Evolutionary conservation across 92 coral and sea anemone species (phyloP), one percentile per base, ranked within the genome.

Genomic region (Heliopora coerulea): DNA sequence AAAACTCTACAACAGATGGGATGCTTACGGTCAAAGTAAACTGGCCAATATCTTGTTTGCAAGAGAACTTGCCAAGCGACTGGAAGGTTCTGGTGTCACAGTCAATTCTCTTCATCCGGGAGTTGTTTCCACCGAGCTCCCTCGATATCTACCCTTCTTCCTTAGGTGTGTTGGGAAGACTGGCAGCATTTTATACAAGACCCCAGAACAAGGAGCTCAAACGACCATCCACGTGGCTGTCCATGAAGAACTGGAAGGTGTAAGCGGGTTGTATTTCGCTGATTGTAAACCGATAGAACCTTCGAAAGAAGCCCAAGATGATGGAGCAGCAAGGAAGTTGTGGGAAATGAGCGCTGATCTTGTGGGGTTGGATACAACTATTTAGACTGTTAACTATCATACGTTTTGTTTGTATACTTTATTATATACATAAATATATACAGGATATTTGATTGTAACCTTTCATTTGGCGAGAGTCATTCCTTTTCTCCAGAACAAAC

Each of bases 221-320:
- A 91, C 97, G 0, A 73, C 77, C 3, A 74, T 88, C 49, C 74
- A 86, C 65, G 83, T 92, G 59, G 97, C 97, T 21, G 89, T 91
- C 49, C 68, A 89, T 0, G 89, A 91, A 56, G 89, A 88, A 17
- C 84, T 88, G 29, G 96, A 88, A 49, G 97, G 96, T 18, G 89
- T 75, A 17, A 81, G 78, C 59, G 97, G 95, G 52, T 74, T 72
- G 66, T 91, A 91, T 59, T 86, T 85, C 56, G 65, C 73, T 61
- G 97, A 88, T 65, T 91, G 97, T 46, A 79, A 75, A 32, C 59
- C 73, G 34, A 63, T 25, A 30, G 79, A 86, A 42, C 76, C 79
- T 30, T 31, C 83, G 27, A 74, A 69, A n/a, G 56, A 41, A 14
- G 88, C 89, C 0, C 79, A 83, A 37, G 91, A 91, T 84, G 91